These are phyloP conservation scores for Lateolabrax maculatus DNA, from an alignment of 2,797 vertebrate species.

Conservation along the genomic window DNA sequence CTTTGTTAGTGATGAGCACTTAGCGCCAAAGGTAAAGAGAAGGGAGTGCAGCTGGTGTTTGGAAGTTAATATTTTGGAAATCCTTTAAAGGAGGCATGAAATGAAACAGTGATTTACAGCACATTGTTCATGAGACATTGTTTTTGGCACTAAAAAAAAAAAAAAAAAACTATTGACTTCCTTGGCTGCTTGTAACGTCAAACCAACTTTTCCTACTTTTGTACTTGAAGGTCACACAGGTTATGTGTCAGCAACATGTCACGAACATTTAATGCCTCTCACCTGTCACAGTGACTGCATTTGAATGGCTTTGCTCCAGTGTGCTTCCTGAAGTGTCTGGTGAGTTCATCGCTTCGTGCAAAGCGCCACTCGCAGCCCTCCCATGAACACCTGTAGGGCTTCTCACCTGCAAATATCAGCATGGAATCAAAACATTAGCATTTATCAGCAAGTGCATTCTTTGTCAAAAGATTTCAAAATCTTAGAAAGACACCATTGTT, in stretches of 20 bases:
- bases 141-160: too few species aligned
- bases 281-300: constrained; percentile 99
- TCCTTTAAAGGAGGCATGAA: background rate
- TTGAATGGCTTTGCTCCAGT: constrained; percentile 99
- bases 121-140: background rate
- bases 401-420: constrained; percentile 89
- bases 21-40: background rate
- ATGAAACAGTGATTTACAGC: background rate
- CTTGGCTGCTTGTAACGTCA: background rate
- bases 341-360: constrained; percentile 97
- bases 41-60: background rate
- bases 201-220: too few species aligned
- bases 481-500: background rate
- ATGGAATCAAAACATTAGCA: background rate
- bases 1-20: constrained; percentile 7
- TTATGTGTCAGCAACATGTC: too few species aligned
- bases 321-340: constrained; percentile 99
- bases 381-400: constrained; percentile 99
- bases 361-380: constrained; percentile 98
- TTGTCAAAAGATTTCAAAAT: background rate
- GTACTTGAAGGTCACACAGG: background rate
- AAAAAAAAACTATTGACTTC: background rate
- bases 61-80: background rate
- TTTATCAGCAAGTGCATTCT: background rate
- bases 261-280: constrained; percentile 26